Evolutionary conservation across 2,797 vertebrate species (phyloP).

Genomic region (Melanotaenia pygmaea): DNA sequence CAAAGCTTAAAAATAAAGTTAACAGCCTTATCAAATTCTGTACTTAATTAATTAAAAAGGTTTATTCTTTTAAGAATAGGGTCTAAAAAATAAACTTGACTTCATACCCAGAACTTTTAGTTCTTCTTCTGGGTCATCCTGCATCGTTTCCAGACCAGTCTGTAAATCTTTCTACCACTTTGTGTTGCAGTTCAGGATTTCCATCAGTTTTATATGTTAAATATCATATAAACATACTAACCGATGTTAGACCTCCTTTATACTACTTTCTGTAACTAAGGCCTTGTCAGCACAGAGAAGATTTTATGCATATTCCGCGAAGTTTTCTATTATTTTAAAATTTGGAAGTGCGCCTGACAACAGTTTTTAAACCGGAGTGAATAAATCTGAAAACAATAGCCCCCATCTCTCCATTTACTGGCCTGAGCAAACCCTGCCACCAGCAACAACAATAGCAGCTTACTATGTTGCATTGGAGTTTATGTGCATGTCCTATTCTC

Average conservation of each 20-base stretch:
- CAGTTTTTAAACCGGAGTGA: no score
- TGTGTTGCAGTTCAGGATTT: background rate
- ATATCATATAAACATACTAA: no score
- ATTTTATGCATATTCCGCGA: background rate
- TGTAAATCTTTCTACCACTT: background rate
- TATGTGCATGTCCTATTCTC: no score
- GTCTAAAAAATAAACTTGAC: constrained; percentile 30
- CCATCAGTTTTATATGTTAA: background rate
- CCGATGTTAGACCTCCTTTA: background rate
- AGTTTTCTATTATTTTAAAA: background rate
- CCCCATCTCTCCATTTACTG: no score
- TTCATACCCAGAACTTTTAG: constrained; percentile 2
- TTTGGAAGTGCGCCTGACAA: background rate
- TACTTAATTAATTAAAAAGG: constrained; percentile 11
- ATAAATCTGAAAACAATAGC: no score
- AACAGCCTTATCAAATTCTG: constrained; percentile 20
- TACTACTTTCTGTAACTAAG: background rate
- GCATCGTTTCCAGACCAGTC: constrained; percentile 54
- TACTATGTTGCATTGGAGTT: no score
- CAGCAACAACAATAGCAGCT: no score
- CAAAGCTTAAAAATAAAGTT: background rate
- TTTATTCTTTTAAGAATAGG: background rate
- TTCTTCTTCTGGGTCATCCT: constrained; percentile 14
- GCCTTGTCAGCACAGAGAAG: no score
- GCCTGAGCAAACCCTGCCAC: no score